A percentile compares a stretch with the other conserved stretches of the same genome.
These are phyloP conservation scores for Psilanteris sp. DNA, from an alignment of 1,140 invertebrate species.

Conservation along the genomic window DNA sequence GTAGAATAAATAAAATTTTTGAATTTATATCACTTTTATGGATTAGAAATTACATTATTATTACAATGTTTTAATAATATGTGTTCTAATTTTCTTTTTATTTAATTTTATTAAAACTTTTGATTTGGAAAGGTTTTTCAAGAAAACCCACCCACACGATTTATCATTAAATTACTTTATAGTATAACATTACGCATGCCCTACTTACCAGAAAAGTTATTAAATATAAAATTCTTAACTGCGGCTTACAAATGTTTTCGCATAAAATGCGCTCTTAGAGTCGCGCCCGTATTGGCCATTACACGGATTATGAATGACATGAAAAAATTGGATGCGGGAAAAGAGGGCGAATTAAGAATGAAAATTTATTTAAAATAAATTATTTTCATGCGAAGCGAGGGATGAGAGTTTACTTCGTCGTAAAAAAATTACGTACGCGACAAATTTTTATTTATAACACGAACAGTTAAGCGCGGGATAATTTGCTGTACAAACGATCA, in stretches of 20 bases:
- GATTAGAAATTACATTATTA: no score
- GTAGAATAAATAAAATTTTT: no score
- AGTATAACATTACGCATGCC: conserved; percentile 13
- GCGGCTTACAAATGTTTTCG: conserved; percentile 3
- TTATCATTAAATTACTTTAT: conserved; percentile 17
- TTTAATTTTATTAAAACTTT: conserved; percentile 1
- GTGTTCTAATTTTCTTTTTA: no score
- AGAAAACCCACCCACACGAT: conserved; percentile 4
- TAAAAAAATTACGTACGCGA: conserved; percentile 2
- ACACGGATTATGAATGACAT: conserved; percentile 11
- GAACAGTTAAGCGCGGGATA: conserved; percentile 2
- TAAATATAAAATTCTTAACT: conserved; percentile 24
- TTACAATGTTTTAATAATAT: no score
- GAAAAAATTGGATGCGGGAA: conserved; percentile 5
- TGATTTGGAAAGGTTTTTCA: conserved; percentile 8
- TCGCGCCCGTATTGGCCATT: conserved; percentile 11
- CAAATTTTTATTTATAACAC: not conserved
- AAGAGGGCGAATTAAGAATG: conserved; percentile 2
- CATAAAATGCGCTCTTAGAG: conserved; percentile 6
- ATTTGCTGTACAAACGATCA: conserved; percentile 5
- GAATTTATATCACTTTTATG: no score
- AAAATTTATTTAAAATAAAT: conserved; percentile 19
- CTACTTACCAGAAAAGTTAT: conserved; percentile 5
- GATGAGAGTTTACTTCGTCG: conserved; percentile 1
- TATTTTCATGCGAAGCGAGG: conserved; percentile 2